These are phyloP conservation scores for Ylistrum balloti DNA, from an alignment of 1,140 invertebrate genomes.

Conservation along the genomic window DNA sequence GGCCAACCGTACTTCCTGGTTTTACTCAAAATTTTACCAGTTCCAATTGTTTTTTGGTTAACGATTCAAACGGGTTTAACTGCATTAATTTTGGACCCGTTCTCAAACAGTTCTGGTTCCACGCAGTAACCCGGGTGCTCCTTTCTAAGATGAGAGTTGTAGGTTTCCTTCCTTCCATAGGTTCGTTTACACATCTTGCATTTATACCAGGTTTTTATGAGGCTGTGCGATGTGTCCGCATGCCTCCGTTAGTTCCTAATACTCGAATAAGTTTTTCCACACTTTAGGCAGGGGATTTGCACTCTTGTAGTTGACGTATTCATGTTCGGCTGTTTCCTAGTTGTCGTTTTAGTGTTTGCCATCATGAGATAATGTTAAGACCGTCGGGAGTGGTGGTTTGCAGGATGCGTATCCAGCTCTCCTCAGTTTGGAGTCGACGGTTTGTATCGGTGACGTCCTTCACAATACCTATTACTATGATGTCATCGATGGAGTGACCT, in stretches of 20 bases:
- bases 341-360: neutral
- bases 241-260: neutral
- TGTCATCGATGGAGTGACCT: neutral
- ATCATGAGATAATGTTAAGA: neutral
- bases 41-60: neutral
- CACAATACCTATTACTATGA: neutral
- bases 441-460: neutral
- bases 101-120: neutral
- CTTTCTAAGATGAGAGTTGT: neutral
- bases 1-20: neutral
- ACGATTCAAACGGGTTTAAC: neutral
- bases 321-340: neutral
- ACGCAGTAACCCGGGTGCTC: neutral
- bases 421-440: neutral
- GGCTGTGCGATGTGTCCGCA: neutral
- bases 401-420: neutral
- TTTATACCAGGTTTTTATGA: neutral
- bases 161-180: neutral
- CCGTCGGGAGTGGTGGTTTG: neutral
- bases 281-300: neutral
- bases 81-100: neutral
- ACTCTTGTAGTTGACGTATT: neutral
- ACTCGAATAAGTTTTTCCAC: neutral
- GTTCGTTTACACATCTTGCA: neutral
- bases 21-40: constrained; percentile 25